Conservation (phyloP, 2,797 vertebrate species). For the Luscinia luscinia region DNA sequence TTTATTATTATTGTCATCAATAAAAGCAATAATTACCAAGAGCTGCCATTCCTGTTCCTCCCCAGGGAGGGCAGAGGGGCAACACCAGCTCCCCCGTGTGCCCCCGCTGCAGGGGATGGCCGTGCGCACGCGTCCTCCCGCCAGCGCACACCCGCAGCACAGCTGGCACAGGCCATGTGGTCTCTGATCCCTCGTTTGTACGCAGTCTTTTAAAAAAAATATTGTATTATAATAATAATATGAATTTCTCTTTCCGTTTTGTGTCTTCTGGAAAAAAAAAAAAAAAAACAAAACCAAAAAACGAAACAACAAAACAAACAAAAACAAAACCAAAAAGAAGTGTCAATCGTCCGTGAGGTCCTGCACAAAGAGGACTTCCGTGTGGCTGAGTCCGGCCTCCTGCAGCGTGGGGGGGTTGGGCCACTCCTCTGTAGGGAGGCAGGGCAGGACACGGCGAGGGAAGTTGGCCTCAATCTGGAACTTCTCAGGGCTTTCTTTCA, state of each 20-base stretch:
- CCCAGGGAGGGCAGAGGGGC: constrained; percentile 42
- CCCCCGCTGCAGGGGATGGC: constrained; percentile 42
- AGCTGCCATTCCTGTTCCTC: constrained; percentile 74
- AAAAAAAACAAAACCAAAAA: neutral
- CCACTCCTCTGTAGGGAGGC: constrained; percentile 92
- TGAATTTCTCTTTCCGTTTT: constrained; percentile 75
- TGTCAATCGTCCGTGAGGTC: constrained; percentile 99
- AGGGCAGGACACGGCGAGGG: constrained; percentile 95
- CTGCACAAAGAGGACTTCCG: constrained; percentile 99
- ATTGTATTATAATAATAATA: constrained; percentile 83
- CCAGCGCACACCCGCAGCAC: constrained; percentile 54
- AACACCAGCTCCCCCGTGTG: constrained; percentile 32
- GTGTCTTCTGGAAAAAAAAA: constrained; percentile 51
- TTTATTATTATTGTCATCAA: constrained; percentile 67
- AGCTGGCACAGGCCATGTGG: constrained; percentile 82
- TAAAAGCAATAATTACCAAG: constrained; percentile 74
- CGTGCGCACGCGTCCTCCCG: constrained; percentile 7
- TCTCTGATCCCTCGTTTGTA: constrained; percentile 89
- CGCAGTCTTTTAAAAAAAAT: constrained; percentile 89
- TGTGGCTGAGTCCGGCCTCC: constrained; percentile 97
- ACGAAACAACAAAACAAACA: neutral
- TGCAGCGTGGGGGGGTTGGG: constrained; percentile 95
- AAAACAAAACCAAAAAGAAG: constrained; percentile 47
- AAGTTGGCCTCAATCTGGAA: constrained; percentile 99
- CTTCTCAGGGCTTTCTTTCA: constrained; percentile 98